Conservation (phyloP, 1,140 invertebrate species). For the Camponotus vicinus region DNA sequence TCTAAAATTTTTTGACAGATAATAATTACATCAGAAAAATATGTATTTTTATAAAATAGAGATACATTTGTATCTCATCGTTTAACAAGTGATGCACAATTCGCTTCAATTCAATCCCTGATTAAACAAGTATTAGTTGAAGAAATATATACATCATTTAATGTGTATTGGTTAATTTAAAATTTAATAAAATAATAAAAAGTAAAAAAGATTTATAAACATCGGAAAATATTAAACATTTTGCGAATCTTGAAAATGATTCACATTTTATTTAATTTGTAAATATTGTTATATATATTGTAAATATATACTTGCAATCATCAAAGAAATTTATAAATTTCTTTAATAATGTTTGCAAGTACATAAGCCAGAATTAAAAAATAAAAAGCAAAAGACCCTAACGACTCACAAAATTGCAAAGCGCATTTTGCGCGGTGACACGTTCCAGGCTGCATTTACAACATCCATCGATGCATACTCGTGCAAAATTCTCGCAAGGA, state of each 20-base stretch:
- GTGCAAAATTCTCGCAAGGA: background rate
- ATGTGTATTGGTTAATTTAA: background rate
- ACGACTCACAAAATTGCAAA: slow-evolving; percentile 44
- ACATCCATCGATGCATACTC: slow-evolving; percentile 37
- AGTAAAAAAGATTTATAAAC: background rate
- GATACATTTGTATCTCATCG: background rate
- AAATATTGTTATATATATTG: background rate
- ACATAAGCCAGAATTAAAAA: background rate
- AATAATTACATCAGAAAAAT: background rate
- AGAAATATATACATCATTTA: background rate
- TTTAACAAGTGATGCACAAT: slow-evolving; percentile 1
- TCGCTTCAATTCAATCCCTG: background rate
- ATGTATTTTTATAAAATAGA: background rate
- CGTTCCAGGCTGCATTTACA: slow-evolving; percentile 39
- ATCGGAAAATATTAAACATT: background rate
- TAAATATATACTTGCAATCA: no score
- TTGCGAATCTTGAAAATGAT: background rate
- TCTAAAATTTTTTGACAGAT: background rate
- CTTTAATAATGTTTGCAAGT: background rate
- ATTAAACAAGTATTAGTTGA: background rate
- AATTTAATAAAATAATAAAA: background rate
- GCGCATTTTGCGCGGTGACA: slow-evolving; percentile 15
- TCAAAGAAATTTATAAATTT: no score
- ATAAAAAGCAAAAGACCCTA: background rate
- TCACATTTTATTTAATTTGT: background rate